Evolutionary conservation across 2,888 invertebrate species (phyloP).

Genomic region (Lysandra bellargus): DNA sequence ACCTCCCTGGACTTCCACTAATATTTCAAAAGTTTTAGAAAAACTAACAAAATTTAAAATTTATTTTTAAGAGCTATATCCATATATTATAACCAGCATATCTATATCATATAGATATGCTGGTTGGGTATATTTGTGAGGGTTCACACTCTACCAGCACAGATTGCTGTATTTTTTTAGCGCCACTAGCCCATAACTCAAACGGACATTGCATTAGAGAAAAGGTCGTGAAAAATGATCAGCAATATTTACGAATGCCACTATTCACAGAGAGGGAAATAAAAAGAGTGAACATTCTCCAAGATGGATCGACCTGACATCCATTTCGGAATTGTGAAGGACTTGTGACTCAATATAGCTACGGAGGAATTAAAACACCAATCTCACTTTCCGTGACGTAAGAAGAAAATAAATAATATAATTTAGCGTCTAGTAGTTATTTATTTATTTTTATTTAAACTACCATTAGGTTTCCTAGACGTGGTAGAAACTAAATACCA

Average conservation of each 20-base stretch:
- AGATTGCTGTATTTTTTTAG: background rate
- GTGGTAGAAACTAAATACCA: too few species aligned
- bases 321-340: background rate
- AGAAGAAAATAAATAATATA: too few species aligned
- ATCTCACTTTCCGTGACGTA: background rate
- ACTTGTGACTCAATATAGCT: background rate
- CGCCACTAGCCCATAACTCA: background rate
- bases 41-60: too few species aligned
- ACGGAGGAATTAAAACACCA: background rate
- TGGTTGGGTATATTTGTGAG: too few species aligned
- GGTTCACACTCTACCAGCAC: background rate
- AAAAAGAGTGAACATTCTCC: background rate
- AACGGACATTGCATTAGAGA: constrained; percentile 17
- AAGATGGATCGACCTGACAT: constrained; percentile 3
- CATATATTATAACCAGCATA: too few species aligned
- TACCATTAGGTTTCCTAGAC: too few species aligned
- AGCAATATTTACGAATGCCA: constrained; percentile 14
- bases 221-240: constrained; percentile 19
- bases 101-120: too few species aligned
- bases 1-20: too few species aligned
- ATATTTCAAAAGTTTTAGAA: too few species aligned
- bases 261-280: constrained; percentile 12
- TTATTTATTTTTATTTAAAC: too few species aligned
- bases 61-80: too few species aligned
- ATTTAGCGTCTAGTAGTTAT: too few species aligned